Conservation (phyloP, 2,888 invertebrate genomes). For the Drosophila siamana region DNA sequence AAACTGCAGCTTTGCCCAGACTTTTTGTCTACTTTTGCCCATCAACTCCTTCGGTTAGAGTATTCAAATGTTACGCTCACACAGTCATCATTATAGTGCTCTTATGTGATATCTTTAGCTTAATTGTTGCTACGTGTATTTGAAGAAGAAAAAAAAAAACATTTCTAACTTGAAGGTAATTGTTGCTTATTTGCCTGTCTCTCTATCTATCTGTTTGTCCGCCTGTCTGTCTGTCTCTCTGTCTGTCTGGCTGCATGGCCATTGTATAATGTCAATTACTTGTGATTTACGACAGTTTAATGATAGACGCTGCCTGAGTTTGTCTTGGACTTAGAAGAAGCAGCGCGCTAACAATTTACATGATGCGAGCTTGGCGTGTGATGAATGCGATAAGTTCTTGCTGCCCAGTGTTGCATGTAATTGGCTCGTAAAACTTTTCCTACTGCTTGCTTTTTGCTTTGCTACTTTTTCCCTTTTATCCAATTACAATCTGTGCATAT, state of each 20-base stretch:
- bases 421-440: conserved; percentile 65
- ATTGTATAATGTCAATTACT: conserved; percentile 82
- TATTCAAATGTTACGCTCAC: conserved; percentile 18
- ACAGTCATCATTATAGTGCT: conserved; percentile 14
- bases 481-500: conserved; percentile 1
- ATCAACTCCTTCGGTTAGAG: conserved; percentile 16
- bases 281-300: conserved; percentile 81
- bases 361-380: conserved; percentile 68
- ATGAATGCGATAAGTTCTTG: conserved; percentile 73
- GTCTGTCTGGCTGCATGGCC: conserved; percentile 23
- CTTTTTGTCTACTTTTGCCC: not conserved
- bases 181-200: conserved; percentile 71
- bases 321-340: conserved; percentile 40
- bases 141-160: conserved; percentile 44
- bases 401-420: conserved; percentile 76
- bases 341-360: conserved; percentile 54
- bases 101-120: conserved; percentile 63
- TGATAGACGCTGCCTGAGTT: conserved; percentile 64
- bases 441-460: not conserved
- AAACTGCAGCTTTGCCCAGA: too few species aligned
- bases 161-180: conserved; percentile 70
- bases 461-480: not conserved
- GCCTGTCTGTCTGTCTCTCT: not conserved
- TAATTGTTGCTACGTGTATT: conserved; percentile 75
- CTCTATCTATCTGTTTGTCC: conserved; percentile 11